Conservation (phyloP, 2,888 invertebrate genomes). For the Hartigia nigra region DNA sequence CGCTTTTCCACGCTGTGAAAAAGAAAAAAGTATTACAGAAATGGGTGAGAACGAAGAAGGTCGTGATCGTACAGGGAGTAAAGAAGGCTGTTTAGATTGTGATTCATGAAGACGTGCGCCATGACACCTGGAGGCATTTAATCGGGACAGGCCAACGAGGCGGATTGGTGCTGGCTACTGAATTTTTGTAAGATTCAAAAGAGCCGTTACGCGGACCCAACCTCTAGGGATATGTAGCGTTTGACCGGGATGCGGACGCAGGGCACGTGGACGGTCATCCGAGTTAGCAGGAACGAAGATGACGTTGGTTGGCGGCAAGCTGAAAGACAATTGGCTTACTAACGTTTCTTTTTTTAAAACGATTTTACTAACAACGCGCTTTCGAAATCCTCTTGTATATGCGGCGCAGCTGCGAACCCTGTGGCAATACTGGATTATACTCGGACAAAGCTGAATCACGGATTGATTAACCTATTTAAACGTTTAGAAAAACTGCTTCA, state of each 20-base stretch:
- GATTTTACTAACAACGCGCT: background rate
- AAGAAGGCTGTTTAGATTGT: background rate
- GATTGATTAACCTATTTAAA: background rate
- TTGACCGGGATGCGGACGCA: background rate
- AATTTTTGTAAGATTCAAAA: background rate
- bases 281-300: background rate
- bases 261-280: background rate
- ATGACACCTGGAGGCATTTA: background rate
- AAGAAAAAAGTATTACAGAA: slow-evolving; percentile 9
- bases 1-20: background rate
- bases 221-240: background rate
- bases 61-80: background rate
- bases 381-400: background rate
- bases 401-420: too few relatives aligned
- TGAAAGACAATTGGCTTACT: background rate
- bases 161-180: background rate
- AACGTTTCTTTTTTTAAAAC: background rate
- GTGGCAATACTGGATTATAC: too few relatives aligned
- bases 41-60: background rate
- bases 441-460: background rate
- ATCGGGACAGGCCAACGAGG: background rate
- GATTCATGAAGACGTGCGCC: background rate
- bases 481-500: background rate
- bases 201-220: background rate
- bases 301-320: background rate